phyloP scores from a whole-genome alignment of 2,113 vertebrate genomes.

The Ammospiza caudacuta region DNA sequence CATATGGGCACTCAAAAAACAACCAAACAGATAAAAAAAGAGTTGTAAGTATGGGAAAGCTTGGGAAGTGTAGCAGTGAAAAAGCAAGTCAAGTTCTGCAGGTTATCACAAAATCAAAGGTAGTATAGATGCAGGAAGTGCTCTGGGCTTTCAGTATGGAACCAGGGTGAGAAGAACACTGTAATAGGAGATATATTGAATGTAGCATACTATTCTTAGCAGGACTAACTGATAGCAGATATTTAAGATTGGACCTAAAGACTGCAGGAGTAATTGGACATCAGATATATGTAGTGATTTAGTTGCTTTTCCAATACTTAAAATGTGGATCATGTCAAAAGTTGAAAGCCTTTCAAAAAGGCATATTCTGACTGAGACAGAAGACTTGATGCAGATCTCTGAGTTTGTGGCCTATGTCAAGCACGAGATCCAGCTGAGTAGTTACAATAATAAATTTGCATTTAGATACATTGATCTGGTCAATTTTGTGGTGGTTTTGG shows the following conservation, averaged over 20 bases:
- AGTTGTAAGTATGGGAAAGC: neutral
- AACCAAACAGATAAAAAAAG: neutral
- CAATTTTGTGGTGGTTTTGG: neutral
- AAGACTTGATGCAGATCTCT: neutral
- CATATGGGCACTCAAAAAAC: neutral
- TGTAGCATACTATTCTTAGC: neutral
- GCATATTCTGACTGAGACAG: neutral
- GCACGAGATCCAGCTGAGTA: neutral
- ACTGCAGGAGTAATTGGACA: neutral
- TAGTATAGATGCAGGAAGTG: neutral
- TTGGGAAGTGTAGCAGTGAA: neutral
- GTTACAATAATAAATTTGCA: neutral
- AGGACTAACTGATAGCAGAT: neutral
- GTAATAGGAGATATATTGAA: neutral
- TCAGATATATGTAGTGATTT: neutral
- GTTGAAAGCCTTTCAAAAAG: neutral
- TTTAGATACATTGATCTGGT: neutral
- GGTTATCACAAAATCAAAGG: neutral
- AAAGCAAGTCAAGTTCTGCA: neutral
- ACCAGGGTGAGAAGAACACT: neutral
- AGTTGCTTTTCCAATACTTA: neutral
- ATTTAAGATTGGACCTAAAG: neutral
- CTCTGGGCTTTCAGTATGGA: neutral
- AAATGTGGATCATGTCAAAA: neutral
- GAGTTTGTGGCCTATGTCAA: neutral